Base-by-base conservation (phyloP, 1,140 invertebrate species). In the Batillaria attramentaria region DNA sequence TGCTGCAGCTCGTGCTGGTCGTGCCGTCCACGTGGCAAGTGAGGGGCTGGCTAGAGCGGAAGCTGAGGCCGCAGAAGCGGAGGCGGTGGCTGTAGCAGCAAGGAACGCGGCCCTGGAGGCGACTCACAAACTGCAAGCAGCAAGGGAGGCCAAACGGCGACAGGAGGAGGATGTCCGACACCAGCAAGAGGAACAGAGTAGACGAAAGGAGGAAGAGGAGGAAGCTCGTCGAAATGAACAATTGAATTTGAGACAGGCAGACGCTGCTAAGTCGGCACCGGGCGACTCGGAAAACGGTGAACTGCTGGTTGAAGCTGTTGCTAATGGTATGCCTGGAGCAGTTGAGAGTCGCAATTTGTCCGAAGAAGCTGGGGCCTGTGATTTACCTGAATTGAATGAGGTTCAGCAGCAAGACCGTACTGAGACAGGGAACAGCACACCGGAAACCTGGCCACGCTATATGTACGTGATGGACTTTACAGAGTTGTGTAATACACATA, bases 361-460 rank as follows among this genome's bases (percentile, higher is more conserved):
- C n/a, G n/a, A n/a, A n/a, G n/a, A n/a, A n/a, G n/a, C n/a, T n/a
- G n/a, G n/a, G n/a, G n/a, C n/a, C n/a, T n/a, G n/a, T n/a, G n/a
- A n/a, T n/a, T n/a, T n/a, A n/a, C n/a, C n/a, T n/a, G n/a, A n/a
- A n/a, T n/a, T n/a, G n/a, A n/a, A n/a, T n/a, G n/a, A n/a, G n/a
- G n/a, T n/a, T n/a, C n/a, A n/a, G n/a, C n/a, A n/a, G n/a, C n/a
- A n/a, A n/a, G n/a, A n/a, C n/a, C n/a, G n/a, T n/a, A n/a, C n/a
- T n/a, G n/a, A n/a, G n/a, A n/a, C n/a, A n/a, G n/a, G n/a, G n/a
- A n/a, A n/a, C n/a, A n/a, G n/a, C n/a, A n/a, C n/a, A n/a, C 83
- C 83, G 42, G 82, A 83, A 13, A 85, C 84, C 72, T 87, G 86
- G 86, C 86, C 85, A 33, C 60, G 80, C 68, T 85, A 80, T 70